These are phyloP conservation scores for Lacerta viridis DNA, from an alignment of 2,797 vertebrate genomes.

Conservation along the genomic window DNA sequence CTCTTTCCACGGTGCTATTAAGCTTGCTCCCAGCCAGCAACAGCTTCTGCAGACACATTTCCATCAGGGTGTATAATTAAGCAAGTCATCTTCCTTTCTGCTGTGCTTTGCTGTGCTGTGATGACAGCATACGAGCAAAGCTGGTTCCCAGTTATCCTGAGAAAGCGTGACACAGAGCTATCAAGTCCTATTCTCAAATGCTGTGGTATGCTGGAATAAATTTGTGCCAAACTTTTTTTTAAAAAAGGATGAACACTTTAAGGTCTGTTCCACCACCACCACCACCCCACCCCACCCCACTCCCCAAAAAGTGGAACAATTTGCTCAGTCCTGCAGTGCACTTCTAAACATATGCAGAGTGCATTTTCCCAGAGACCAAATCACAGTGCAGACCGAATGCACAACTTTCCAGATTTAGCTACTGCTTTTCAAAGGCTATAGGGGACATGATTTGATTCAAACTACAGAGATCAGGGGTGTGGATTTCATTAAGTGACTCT, in stretches of 20 bases:
- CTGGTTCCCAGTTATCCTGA: background rate
- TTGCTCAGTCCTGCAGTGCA: background rate
- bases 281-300: no score
- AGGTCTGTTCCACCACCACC: background rate
- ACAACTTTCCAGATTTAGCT: no score
- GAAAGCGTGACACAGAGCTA: background rate
- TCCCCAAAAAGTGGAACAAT: no score
- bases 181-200: background rate
- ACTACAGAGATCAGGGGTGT: background rate
- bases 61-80: background rate
- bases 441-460: background rate
- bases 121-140: background rate
- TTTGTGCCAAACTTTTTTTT: background rate
- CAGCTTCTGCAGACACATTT: background rate
- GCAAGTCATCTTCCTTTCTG: background rate
- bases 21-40: background rate
- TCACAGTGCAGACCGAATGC: background rate
- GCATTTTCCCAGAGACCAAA: background rate
- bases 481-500: background rate
- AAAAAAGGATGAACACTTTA: background rate
- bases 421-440: background rate
- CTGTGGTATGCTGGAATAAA: background rate
- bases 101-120: background rate
- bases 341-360: background rate
- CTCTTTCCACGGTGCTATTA: background rate